Conservation (phyloP, 2,888 invertebrate genomes). For the Machimus rusticus region DNA sequence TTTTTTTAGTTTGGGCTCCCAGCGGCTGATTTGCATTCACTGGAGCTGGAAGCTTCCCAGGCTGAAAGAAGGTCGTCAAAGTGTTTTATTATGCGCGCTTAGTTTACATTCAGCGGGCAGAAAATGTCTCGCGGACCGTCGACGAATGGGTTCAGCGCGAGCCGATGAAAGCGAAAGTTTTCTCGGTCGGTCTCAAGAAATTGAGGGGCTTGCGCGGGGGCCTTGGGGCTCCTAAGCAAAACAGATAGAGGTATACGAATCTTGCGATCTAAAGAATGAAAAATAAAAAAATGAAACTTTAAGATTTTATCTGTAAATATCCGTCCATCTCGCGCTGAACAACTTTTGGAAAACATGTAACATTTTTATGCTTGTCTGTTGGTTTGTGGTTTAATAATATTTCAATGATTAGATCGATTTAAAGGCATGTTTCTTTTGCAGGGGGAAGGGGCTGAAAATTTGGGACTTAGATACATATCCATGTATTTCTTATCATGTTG, state of each 20-base stretch:
- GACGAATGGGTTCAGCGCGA: background rate
- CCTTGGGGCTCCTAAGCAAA: background rate
- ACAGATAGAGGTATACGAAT: background rate
- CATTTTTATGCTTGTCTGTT: background rate
- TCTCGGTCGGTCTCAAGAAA: background rate
- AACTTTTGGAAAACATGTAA: no score
- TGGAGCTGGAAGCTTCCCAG: slow-evolving; percentile 29
- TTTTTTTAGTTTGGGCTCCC: background rate
- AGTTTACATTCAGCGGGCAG: slow-evolving; percentile 8
- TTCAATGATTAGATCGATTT: background rate
- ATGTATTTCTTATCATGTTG: background rate
- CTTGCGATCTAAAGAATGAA: background rate
- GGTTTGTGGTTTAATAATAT: background rate
- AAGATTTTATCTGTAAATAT: no score
- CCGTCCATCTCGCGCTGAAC: no score
- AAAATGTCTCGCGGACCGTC: background rate
- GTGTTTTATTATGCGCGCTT: slow-evolving; percentile 10
- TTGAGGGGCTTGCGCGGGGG: background rate
- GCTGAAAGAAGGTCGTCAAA: slow-evolving; percentile 31
- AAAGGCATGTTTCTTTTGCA: background rate
- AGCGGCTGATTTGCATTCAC: slow-evolving; percentile 15
- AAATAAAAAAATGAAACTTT: no score
- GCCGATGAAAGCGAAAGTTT: slow-evolving; percentile 23
- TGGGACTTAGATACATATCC: background rate
- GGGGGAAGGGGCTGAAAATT: no score